These are phyloP conservation scores for Ceryle rudis DNA, from an alignment of 2,797 vertebrate genomes.

Conservation along the genomic window DNA sequence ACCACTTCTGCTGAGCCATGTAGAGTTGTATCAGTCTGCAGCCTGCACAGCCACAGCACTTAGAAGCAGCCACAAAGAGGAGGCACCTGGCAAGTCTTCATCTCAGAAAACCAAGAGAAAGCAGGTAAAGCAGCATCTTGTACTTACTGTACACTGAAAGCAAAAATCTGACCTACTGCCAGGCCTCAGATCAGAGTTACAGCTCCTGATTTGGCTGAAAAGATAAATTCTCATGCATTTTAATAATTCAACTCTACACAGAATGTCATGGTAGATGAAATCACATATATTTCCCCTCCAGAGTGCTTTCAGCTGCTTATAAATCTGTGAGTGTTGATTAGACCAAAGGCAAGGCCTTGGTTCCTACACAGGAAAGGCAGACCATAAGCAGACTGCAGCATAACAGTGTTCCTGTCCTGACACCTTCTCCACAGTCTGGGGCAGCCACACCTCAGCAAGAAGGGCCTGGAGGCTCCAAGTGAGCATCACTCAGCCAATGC, in stretches of 20 bases:
- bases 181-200: conserved; percentile 2
- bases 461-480: neutral
- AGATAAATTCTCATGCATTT: conserved; percentile 2
- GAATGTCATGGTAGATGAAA: neutral
- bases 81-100: neutral
- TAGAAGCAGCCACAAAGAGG: neutral
- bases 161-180: neutral
- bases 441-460: neutral
- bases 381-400: neutral
- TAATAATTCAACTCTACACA: neutral
- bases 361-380: neutral
- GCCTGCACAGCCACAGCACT: neutral
- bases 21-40: neutral
- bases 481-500: neutral
- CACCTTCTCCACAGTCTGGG: neutral
- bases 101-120: conserved; percentile 8
- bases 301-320: neutral
- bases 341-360: neutral
- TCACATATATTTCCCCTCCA: conserved; percentile 4
- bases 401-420: neutral
- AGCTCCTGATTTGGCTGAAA: conserved; percentile 23
- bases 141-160: neutral
- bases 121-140: neutral
- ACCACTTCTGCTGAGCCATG: neutral
- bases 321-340: neutral